A percentile compares a stretch with the other conserved stretches of the same genome.
phyloP scores from a whole-genome alignment of 2,888 invertebrate genomes.

The Platynereis dumerilii region DNA sequence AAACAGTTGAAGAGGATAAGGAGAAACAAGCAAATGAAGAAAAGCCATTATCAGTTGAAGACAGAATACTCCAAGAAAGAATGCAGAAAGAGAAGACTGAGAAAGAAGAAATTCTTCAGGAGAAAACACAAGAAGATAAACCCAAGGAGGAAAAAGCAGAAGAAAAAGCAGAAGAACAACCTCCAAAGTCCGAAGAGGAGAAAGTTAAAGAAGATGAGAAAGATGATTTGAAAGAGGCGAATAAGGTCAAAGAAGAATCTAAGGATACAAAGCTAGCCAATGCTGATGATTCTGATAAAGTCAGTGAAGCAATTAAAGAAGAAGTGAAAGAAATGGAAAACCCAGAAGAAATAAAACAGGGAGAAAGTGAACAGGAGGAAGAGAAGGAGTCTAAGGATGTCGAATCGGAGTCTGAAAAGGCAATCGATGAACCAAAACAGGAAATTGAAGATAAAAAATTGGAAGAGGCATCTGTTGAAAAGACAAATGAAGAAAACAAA shows the following conservation, averaged over 20 bases:
- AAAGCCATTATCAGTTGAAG: too few species aligned
- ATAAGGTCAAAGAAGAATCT: neutral
- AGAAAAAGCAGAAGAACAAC: neutral
- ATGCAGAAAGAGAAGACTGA: neutral
- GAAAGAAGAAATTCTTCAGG: neutral
- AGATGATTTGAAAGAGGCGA: neutral
- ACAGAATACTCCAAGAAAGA: too few species aligned
- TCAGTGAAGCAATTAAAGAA: too few species aligned
- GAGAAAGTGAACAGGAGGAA: too few species aligned
- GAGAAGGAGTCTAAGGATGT: too few species aligned
- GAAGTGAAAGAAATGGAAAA: too few species aligned
- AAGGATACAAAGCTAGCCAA: too few species aligned
- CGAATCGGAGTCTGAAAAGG: neutral
- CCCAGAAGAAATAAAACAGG: too few species aligned
- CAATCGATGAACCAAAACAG: neutral
- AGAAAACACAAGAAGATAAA: neutral
- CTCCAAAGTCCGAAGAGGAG: neutral
- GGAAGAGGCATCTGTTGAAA: too few species aligned
- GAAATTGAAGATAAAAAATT: neutral
- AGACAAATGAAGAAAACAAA: conserved; percentile 5
- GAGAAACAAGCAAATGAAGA: too few species aligned
- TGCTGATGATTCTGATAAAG: too few species aligned
- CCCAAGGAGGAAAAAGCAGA: neutral
- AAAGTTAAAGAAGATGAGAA: neutral
- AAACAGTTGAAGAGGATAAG: too few species aligned